Evolutionary conservation across 2,888 invertebrate species (phyloP), one percentile per base, ranked within the genome.

Genomic region (Agonopterix heracliana): DNA sequence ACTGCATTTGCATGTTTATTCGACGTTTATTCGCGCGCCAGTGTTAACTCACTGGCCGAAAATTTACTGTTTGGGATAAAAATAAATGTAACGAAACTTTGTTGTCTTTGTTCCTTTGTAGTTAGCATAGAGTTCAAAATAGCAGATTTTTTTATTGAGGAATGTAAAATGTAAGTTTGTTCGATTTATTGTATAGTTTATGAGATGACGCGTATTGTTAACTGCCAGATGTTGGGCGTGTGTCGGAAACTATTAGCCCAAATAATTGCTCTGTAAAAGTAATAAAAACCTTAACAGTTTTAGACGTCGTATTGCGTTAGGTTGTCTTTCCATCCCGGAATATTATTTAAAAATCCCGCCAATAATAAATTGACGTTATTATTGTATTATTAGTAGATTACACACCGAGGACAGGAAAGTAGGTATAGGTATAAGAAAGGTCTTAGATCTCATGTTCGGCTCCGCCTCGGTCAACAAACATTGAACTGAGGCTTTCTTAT

Each of bases 131-230:
- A 26, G 26, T 26, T 26, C 26, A 26, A 51, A n/a, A 45, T 48
- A 41, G 12, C 9, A 34, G 38, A 38, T 9, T 43, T 40, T 46
- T 38, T 44, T 13, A 46, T 5, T 3, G 41, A 9, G 40, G 40
- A 17, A 41, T 46, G 41, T 17, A 41, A 41, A 46, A 46, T 34
- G 44, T 46, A 52, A 49, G 47, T 52, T 53, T 54, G 54, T 47
- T 45, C 12, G 51, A 57, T 66, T 66, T 64, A 71, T 57, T 58
- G 60, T 60, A 60, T 59, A 53, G 57, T 64, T 69, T 63, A 67
- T 66, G 57, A 49, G 56, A 58, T 63, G 58, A 64, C 65, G 60
- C 55, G 56, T 48, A 47, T 26, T 41, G 52, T 53, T 56, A 56
- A 57, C 58, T 50, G 53, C 67, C 64, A 71, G 63, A 64, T 68